Evolutionary conservation across 2,797 vertebrate genomes (phyloP), one percentile per base, ranked within the genome.

Genomic region (Heterohyrax brucei): DNA sequence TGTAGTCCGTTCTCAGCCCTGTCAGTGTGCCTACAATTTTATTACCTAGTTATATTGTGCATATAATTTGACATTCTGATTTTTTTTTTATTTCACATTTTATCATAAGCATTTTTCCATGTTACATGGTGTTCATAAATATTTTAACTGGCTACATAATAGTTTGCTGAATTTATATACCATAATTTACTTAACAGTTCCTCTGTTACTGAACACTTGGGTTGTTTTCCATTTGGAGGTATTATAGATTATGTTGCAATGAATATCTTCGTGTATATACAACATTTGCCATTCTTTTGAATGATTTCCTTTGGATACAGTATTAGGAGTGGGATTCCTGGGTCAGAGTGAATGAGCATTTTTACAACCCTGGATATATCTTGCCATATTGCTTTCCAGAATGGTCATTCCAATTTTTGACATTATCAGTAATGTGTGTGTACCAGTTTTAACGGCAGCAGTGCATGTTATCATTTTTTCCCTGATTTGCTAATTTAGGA

Each of bases 131-230:
- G 87, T 96, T 96, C 81, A 91, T 96, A 91, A 96, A 96, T 96
- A 95, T 96, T 97, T 96, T 89, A 95, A 95, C 95, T 87, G 94
- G 83, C 93, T 81, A 5, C 81, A 62, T 96, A 94, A 95, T 94
- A 87, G 84, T 96, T 83, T 70, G 93, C 92, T 87, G 81, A 66
- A 75, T 93, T 95, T 95, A 39, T 87, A 95, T 94, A 59, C 91
- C 73, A 53, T 96, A 87, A 96, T 96, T 96, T 96, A 80, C 94
- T 85, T 94, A 95, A 93, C 91, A 94, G 33, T 95, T 94, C 95
- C 91, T 89, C 81, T 88, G 88, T 64, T 89, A 96, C 95, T 94
- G 93, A 95, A 82, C 93, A 88, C 90, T 95, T 82, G 93, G 89
- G 87, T 87, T 92, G 95, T 72, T 82, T 96, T 94, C 93, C n/a